phyloP scores from a whole-genome alignment of 2,888 invertebrate genomes.

The Aspidapion aeneum region DNA sequence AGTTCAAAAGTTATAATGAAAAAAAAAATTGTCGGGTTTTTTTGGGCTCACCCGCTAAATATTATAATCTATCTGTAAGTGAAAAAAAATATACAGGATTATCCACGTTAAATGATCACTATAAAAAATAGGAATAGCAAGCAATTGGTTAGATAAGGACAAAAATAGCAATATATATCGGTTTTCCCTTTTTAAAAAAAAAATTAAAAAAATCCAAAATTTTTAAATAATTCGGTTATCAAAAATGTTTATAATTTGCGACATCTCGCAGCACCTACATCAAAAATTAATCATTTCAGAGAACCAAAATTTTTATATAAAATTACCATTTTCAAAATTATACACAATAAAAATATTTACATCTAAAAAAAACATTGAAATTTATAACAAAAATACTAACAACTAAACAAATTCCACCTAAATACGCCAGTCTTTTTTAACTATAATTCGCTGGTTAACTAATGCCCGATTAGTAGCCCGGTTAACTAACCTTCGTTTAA shows the following conservation, averaged over 20 bases:
- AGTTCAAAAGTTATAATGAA: too few species aligned
- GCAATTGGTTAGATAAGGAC: too few species aligned
- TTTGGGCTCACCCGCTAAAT: too few species aligned
- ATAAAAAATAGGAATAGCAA: too few species aligned
- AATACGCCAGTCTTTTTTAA: not conserved
- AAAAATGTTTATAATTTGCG: not conserved
- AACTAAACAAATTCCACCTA: not conserved
- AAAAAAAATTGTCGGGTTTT: too few species aligned
- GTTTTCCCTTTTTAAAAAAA: too few species aligned
- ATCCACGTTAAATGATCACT: too few species aligned
- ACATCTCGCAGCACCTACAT: not conserved
- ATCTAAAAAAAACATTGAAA: not conserved
- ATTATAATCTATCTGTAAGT: too few species aligned
- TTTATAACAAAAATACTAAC: not conserved
- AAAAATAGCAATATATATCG: too few species aligned
- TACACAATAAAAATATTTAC: conserved; percentile 7
- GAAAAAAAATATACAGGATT: too few species aligned
- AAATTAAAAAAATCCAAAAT: not conserved
- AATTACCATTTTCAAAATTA: conserved; percentile 11
- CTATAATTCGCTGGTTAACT: not conserved
- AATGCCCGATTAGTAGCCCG: not conserved
- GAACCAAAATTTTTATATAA: conserved; percentile 13
- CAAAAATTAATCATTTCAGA: conserved; percentile 1
- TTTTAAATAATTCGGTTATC: not conserved
- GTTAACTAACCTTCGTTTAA: not conserved